phyloP scores from a whole-genome alignment of 2,888 invertebrate species.

The Prosapia bicincta region DNA sequence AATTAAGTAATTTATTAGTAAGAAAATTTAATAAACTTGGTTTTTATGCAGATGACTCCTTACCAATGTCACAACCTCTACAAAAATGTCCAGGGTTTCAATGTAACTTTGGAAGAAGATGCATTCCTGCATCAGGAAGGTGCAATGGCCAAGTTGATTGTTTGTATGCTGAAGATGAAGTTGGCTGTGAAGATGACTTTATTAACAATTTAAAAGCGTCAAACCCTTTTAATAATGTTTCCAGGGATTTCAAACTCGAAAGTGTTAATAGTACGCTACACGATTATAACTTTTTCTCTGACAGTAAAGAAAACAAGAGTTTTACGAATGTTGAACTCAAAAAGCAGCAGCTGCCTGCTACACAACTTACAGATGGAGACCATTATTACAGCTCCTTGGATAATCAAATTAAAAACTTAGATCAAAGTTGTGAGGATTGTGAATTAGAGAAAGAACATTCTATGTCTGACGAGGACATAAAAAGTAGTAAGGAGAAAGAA shows the following conservation, averaged over 20 bases:
- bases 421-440: not conserved
- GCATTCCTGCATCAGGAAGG: conserved; percentile 59
- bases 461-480: too few species aligned
- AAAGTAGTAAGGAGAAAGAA: too few species aligned
- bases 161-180: conserved; percentile 76
- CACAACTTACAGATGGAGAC: too few species aligned
- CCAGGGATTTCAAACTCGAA: too few species aligned
- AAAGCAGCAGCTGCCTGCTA: too few species aligned
- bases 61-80: conserved; percentile 5
- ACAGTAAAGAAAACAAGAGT: too few species aligned
- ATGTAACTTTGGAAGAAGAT: conserved; percentile 65
- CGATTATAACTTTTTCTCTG: not conserved
- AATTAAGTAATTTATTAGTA: too few species aligned
- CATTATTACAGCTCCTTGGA: not conserved
- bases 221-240: too few species aligned
- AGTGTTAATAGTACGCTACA: not conserved
- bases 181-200: conserved; percentile 51
- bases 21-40: too few species aligned
- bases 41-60: conserved; percentile 23
- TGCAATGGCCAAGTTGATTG: conserved; percentile 77
- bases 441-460: too few species aligned
- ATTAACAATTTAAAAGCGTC: not conserved
- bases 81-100: conserved; percentile 67
- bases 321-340: too few species aligned
- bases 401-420: not conserved